Evolutionary conservation across 2,888 invertebrate genomes (phyloP).

Genomic region (Allygus modestus): DNA sequence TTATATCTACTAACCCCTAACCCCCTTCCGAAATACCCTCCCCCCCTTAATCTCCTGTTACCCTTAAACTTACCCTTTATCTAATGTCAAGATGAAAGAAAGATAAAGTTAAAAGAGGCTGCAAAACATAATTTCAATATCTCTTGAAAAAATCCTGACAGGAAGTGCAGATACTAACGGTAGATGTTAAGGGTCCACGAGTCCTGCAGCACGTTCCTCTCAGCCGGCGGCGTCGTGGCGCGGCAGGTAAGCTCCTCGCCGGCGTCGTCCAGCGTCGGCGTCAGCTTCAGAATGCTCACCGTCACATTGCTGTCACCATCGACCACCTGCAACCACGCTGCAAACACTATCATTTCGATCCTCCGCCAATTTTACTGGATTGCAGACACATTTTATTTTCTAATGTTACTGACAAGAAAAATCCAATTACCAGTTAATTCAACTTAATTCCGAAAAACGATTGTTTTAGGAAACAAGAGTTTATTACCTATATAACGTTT

Average conservation of each 20-base stretch:
- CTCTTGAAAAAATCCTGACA: no score
- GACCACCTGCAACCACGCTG: slow-evolving; percentile 65
- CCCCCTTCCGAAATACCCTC: no score
- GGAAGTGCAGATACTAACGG: slow-evolving; percentile 70
- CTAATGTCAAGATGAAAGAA: no score
- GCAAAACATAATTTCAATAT: no score
- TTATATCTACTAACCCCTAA: no score
- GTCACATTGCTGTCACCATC: slow-evolving; percentile 72
- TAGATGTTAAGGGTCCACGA: slow-evolving; percentile 70
- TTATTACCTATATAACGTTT: no score
- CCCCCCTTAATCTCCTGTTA: no score
- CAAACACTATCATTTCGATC: slow-evolving; percentile 14
- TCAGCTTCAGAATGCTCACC: slow-evolving; percentile 73
- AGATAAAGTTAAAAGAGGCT: no score
- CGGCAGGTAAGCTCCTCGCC: slow-evolving; percentile 73
- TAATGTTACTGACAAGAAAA: slow-evolving; percentile 2
- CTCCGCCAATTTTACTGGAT: no score
- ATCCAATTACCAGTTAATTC: neutral
- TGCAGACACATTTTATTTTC: slow-evolving; percentile 2
- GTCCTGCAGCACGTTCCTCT: slow-evolving; percentile 68
- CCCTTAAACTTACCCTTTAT: no score
- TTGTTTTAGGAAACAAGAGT: neutral
- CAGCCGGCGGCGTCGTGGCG: slow-evolving; percentile 70
- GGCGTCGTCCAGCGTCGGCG: slow-evolving; percentile 73
- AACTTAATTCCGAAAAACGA: neutral